These are phyloP conservation scores for Pseudopodoces humilis DNA, from an alignment of 2,113 vertebrate genomes.

Conservation along the genomic window DNA sequence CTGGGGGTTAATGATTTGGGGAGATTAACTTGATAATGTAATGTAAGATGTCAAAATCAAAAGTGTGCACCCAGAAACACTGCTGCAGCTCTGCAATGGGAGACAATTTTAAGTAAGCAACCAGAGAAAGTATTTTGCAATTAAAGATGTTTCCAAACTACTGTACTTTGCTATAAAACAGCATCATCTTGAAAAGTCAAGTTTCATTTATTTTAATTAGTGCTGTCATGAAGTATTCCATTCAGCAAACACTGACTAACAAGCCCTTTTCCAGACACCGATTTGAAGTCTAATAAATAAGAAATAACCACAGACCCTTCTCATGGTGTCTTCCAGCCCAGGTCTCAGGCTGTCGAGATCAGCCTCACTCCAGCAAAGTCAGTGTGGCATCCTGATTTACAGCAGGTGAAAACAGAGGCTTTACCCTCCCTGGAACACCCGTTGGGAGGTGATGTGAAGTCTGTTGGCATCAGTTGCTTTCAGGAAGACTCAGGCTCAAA, in stretches of 20 bases:
- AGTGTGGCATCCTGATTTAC: background rate
- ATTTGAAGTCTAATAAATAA: background rate
- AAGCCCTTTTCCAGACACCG: constrained; percentile 11
- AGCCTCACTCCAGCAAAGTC: background rate
- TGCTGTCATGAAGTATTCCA: background rate
- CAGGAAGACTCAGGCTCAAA: background rate
- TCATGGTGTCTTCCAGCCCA: background rate
- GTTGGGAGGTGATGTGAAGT: background rate
- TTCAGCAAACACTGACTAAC: constrained; percentile 10
- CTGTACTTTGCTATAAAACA: constrained; percentile 54
- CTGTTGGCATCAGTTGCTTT: background rate
- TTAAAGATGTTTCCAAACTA: constrained; percentile 70
- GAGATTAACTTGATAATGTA: constrained; percentile 54
- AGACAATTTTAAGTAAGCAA: constrained; percentile 64
- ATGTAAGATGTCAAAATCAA: constrained; percentile 17
- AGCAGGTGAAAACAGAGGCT: background rate
- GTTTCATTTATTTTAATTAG: constrained; percentile 70
- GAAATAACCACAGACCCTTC: background rate
- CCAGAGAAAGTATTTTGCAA: constrained; percentile 55
- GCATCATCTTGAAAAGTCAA: constrained; percentile 54
- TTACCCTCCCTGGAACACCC: background rate
- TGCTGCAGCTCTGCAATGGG: background rate
- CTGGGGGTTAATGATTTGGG: constrained; percentile 60
- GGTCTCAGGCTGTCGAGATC: fast-evolving
- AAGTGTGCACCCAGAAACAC: constrained; percentile 4